Conservation (phyloP, 2,797 vertebrate species). For the Artibeus jamaicensis region DNA sequence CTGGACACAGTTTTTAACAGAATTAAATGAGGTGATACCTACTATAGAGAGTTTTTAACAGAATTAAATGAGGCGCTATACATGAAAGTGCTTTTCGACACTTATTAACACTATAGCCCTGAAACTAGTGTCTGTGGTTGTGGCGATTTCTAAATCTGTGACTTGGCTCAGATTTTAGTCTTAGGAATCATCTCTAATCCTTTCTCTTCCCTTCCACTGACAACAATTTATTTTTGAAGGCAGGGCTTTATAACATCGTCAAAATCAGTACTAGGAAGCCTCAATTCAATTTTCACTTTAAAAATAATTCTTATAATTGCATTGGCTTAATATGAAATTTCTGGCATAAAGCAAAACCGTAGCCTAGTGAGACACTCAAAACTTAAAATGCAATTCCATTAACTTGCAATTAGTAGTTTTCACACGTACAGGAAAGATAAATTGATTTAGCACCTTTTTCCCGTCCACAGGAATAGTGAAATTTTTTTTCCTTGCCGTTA, state of each 20-base stretch:
- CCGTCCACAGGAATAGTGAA: slow-evolving; percentile 75
- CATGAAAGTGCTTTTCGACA: not conserved
- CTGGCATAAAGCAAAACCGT: slow-evolving; percentile 71
- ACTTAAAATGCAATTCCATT: slow-evolving; percentile 76
- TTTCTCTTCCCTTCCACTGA: not conserved
- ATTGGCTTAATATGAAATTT: slow-evolving; percentile 78
- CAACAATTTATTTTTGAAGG: slow-evolving; percentile 23
- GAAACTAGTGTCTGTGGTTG: not conserved
- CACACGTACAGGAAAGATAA: slow-evolving; percentile 80
- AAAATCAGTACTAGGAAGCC: slow-evolving; percentile 48
- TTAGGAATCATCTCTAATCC: not conserved
- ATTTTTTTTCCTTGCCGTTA: slow-evolving; percentile 50
- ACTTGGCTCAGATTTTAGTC: not conserved
- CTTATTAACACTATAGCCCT: not conserved
- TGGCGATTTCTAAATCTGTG: not conserved
- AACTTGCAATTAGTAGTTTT: slow-evolving; percentile 83
- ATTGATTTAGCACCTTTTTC: slow-evolving; percentile 84
- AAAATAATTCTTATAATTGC: slow-evolving; percentile 74
- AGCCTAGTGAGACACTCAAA: slow-evolving; percentile 72
- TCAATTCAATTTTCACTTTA: slow-evolving; percentile 78
- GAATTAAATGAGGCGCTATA: not conserved
- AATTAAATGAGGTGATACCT: not conserved
- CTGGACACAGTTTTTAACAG: not conserved
- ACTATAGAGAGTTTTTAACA: not conserved
- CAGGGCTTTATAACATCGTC: slow-evolving; percentile 52